Conservation (phyloP, 1,140 invertebrate genomes). For the Euglossa dilemma region DNA sequence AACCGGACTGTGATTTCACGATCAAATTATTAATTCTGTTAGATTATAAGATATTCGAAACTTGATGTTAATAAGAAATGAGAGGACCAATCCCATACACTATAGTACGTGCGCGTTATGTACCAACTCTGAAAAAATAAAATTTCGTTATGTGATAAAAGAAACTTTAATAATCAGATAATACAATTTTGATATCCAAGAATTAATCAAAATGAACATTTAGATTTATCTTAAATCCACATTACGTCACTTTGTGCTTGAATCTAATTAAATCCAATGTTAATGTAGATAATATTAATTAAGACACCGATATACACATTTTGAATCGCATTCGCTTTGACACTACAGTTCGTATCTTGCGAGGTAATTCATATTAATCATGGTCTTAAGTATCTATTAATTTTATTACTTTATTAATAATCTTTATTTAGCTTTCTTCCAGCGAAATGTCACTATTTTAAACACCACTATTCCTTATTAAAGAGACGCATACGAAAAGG, state of each 20-base stretch:
- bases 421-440: not conserved
- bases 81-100: not conserved
- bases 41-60: not conserved
- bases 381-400: not conserved
- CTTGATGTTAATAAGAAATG: not conserved
- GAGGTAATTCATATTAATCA: not conserved
- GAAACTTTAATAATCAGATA: not conserved
- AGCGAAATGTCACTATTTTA: not conserved
- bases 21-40: not conserved
- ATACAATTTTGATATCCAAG: not conserved
- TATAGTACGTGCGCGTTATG: not conserved
- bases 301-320: not conserved
- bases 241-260: not conserved
- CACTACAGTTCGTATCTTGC: not conserved
- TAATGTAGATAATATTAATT: not conserved
- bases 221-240: not conserved
- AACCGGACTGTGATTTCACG: no score
- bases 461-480: not conserved
- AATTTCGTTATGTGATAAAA: not conserved
- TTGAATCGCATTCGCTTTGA: not conserved
- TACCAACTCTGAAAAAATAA: not conserved
- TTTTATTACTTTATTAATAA: not conserved
- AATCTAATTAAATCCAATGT: not conserved
- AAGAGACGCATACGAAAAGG: no score
- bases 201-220: not conserved